These are phyloP conservation scores for Pristis pectinata DNA, from an alignment of 2,797 vertebrate genomes.

Conservation along the genomic window DNA sequence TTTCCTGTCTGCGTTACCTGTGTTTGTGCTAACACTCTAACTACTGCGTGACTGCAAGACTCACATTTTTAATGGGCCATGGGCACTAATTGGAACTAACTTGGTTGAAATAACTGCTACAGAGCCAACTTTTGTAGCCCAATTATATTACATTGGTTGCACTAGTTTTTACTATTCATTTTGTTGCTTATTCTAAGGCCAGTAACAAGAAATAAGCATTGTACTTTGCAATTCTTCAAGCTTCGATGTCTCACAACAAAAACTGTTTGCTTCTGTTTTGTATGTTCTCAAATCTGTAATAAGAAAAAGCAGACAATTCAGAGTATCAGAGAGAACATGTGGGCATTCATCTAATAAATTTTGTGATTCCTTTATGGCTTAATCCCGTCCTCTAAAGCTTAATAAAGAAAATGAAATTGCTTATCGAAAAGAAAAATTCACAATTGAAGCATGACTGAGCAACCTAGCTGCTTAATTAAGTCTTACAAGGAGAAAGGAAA, in stretches of 20 bases:
- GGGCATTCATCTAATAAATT: neutral
- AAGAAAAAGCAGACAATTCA: neutral
- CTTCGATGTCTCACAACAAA: neutral
- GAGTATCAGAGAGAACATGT: neutral
- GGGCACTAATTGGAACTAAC: too few relatives aligned
- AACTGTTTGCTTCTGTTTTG: neutral
- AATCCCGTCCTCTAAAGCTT: neutral
- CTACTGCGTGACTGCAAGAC: too few relatives aligned
- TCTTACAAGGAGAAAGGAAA: neutral
- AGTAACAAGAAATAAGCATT: neutral
- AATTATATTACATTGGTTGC: too few relatives aligned
- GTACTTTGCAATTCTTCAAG: neutral
- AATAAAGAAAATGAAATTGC: neutral
- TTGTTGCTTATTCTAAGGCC: too few relatives aligned
- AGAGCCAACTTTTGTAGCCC: too few relatives aligned
- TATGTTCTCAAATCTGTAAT: neutral
- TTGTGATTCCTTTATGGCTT: neutral
- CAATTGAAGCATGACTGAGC: neutral
- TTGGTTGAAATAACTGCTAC: too few relatives aligned
- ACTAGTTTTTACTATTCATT: too few relatives aligned
- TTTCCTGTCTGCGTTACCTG: too few relatives aligned
- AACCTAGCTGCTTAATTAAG: neutral
- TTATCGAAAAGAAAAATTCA: neutral
- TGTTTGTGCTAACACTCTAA: too few relatives aligned
- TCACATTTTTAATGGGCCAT: too few relatives aligned